These are phyloP conservation scores for Drosophila atroscutellata DNA, from an alignment of 2,888 invertebrate species.

Conservation along the genomic window DNA sequence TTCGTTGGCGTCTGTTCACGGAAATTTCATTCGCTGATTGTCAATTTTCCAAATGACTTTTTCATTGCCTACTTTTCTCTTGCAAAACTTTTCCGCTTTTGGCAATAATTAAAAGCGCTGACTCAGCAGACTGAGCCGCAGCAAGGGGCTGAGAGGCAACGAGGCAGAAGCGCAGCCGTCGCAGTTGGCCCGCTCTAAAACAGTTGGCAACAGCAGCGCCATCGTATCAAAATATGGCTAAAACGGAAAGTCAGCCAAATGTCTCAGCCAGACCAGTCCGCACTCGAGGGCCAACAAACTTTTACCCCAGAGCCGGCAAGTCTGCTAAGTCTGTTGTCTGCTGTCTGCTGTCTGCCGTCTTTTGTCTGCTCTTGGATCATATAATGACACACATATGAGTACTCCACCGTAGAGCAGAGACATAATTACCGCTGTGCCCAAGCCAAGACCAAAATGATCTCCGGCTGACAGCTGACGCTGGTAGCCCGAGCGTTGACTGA, in stretches of 20 bases:
- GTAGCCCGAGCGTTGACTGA: conserved; percentile 72
- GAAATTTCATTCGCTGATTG: conserved; percentile 43
- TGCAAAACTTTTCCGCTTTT: conserved; percentile 69
- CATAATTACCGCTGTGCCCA: conserved; percentile 68
- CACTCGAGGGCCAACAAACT: conserved; percentile 68
- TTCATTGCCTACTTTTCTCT: conserved; percentile 62
- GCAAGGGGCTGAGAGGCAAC: conserved; percentile 7
- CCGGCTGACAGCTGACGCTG: conserved; percentile 72
- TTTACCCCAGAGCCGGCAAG: conserved; percentile 62
- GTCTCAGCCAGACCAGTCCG: conserved; percentile 38
- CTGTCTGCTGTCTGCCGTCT: conserved; percentile 5
- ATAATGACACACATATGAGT: conserved; percentile 58
- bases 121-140: conserved; percentile 54
- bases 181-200: conserved; percentile 54
- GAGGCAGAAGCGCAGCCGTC: conserved; percentile 34
- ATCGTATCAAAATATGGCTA: conserved; percentile 45
- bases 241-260: conserved; percentile 53
- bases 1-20: conserved; percentile 6
- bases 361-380: conserved; percentile 44
- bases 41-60: conserved; percentile 57
- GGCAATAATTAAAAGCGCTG: conserved; percentile 75
- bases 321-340: conserved; percentile 43
- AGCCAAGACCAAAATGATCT: conserved; percentile 67
- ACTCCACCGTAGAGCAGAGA: conserved; percentile 27
- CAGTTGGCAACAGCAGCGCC: conserved; percentile 48